Base-by-base conservation (phyloP, 53 echinoderm and acorn worm species). In the Henricia sp. region DNA sequence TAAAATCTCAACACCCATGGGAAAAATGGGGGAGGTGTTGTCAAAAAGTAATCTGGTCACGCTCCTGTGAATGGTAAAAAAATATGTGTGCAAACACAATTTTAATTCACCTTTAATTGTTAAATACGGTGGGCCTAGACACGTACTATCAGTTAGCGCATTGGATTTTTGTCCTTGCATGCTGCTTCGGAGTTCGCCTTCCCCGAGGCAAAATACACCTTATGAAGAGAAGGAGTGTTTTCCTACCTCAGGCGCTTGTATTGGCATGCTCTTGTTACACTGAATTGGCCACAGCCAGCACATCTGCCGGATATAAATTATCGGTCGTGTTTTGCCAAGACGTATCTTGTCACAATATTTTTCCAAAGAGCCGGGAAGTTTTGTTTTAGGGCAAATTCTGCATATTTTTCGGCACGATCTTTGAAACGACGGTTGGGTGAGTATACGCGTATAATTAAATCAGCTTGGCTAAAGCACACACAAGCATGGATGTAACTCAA, bases 341-440 rank as follows among this genome's bases (percentile, higher is more conserved):
- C 2, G 14, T 32, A 8, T 32, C 62, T 60, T 60, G 62, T 60
- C 33, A 60, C 62, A 60, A 60, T 60, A 60, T 60, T 60, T 60
- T 32, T 25, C 6, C 30, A 60, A 60, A 34, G 62, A 32, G 62
- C 62, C 3, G 62, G 62, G 62, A 30, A 60, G 56, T 60, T 60
- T 25, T 60, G 33, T 60, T 60, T 32, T 25, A 60, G 32, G 24
- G 32, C 17, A 60, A 11, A 6, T 29, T 34, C 62, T 1, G 33
- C 12, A 60, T 29, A 60, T 30, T n/a, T n/a, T 6, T 60, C 62
- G 30, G 24, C 33, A 60, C 17, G 25, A 34, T 44, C 44, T 13
- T 44, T 13, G 13, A 44, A 44, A 6, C 6, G 57, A 3, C 9
- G 21, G 57, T 19, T 19, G 57, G 19, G 62, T 10, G 33, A 11